Conservation (phyloP, 2,888 invertebrate species). For the Cryptocephalus primarius region DNA sequence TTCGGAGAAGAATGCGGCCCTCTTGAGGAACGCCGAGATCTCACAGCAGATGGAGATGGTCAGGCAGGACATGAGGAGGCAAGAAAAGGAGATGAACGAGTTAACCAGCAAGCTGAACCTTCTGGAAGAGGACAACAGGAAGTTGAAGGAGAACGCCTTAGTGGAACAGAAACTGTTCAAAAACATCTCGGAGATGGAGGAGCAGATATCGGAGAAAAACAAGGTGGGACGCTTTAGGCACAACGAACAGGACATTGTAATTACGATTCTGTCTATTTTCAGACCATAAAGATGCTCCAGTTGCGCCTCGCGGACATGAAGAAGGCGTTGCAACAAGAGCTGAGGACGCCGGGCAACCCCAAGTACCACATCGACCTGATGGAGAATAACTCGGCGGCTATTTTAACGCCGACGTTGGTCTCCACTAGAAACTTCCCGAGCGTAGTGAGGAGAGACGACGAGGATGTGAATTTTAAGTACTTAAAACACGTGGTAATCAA, state of each 20-base stretch:
- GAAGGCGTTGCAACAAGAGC: constrained; percentile 80
- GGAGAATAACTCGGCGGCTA: constrained; percentile 42
- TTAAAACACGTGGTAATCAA: constrained; percentile 88
- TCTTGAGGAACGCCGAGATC: constrained; percentile 70
- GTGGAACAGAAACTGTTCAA: constrained; percentile 41
- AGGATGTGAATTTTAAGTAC: constrained; percentile 74
- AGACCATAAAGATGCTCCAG: constrained; percentile 82
- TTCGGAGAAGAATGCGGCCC: constrained; percentile 62
- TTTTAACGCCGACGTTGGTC: constrained; percentile 48
- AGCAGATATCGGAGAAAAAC: constrained; percentile 52
- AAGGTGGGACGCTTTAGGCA: constrained; percentile 45
- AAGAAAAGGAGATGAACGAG: constrained; percentile 53
- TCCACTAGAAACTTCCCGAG: constrained; percentile 37
- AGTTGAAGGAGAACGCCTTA: constrained; percentile 34
- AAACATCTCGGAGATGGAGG: constrained; percentile 45
- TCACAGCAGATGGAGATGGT: constrained; percentile 70
- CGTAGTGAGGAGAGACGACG: constrained; percentile 36
- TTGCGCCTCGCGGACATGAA: constrained; percentile 82
- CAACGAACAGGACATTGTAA: too few relatives aligned
- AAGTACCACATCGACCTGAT: constrained; percentile 47
- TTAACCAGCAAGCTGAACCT: constrained; percentile 45
- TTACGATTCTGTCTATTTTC: constrained; percentile 29
- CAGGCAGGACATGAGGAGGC: constrained; percentile 59
- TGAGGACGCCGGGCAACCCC: constrained; percentile 43
- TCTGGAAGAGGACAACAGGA: constrained; percentile 40